Percentiles rank a stretch among this genome's conserved stretches.
Conservation (phyloP, 2,797 vertebrate genomes). For the Benthosema pterotum region DNA sequence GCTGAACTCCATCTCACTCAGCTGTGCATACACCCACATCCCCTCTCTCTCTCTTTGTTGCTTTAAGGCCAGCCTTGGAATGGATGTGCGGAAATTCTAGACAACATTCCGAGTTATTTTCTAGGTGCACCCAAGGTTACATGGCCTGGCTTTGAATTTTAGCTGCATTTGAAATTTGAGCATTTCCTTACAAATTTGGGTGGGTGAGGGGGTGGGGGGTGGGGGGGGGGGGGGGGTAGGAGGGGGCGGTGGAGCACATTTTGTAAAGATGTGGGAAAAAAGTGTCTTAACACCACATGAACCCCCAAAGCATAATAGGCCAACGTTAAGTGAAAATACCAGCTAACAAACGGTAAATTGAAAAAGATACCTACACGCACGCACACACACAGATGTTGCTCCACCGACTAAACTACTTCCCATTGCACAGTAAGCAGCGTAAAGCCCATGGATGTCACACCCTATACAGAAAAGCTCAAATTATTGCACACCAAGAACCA, state of each 20-base stretch:
- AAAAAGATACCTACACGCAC: constrained; percentile 38
- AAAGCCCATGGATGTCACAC: constrained; percentile 1
- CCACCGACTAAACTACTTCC: constrained; percentile 38
- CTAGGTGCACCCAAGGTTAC: constrained; percentile 66
- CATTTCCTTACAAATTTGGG: constrained; percentile 59
- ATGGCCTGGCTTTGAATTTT: constrained; percentile 60
- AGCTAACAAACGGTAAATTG: too few relatives aligned
- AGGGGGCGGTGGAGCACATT: constrained; percentile 53
- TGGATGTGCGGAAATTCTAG: constrained; percentile 57
- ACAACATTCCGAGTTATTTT: constrained; percentile 63
- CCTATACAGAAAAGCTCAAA: constrained; percentile 24
- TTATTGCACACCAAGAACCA: constrained; percentile 22
- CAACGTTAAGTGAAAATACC: too few relatives aligned
- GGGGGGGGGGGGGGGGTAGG: constrained; percentile 7
- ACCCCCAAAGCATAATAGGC: too few relatives aligned
- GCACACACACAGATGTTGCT: constrained; percentile 22
- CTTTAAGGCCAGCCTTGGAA: constrained; percentile 67
- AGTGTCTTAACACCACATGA: constrained; percentile 43
- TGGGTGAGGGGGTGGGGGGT: constrained; percentile 23
- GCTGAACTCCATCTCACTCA: constrained; percentile 72
- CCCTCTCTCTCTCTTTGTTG: constrained; percentile 60
- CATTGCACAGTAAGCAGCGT: constrained; percentile 14
- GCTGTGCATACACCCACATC: constrained; percentile 54
- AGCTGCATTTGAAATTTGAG: constrained; percentile 58
- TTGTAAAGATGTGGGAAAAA: constrained; percentile 58